Conservation (phyloP, 2,113 vertebrate species). For the Tachuris rubrigastra region DNA sequence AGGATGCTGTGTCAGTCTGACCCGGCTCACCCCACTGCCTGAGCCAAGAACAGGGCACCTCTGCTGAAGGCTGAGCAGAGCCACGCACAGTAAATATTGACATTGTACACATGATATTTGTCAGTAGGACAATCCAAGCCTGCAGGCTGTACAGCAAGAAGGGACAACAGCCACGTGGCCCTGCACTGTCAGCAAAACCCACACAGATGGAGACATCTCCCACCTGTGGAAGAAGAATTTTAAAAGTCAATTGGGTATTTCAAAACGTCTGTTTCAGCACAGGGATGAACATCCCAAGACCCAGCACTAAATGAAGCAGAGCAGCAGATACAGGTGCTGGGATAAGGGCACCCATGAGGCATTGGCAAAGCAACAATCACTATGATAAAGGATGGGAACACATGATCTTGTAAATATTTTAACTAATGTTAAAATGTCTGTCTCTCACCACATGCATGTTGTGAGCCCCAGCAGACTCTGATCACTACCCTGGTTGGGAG, state of each 20-base stretch:
- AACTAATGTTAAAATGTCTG: not conserved
- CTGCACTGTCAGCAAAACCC: not conserved
- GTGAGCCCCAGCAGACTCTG: not conserved
- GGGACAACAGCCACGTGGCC: not conserved
- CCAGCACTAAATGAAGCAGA: not conserved
- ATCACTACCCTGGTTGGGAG: not conserved
- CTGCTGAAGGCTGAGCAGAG: not conserved
- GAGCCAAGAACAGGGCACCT: not conserved
- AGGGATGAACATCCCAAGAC: not conserved
- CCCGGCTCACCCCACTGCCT: rapidly evolving
- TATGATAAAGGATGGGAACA: not conserved
- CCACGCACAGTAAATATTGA: not conserved
- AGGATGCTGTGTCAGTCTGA: not conserved
- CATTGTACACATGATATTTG: not conserved
- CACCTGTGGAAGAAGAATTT: not conserved
- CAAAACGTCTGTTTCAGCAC: not conserved
- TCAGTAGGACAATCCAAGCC: not conserved
- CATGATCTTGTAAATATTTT: not conserved
- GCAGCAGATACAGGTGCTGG: not conserved
- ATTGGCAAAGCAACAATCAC: not conserved
- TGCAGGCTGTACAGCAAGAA: not conserved
- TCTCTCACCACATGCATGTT: not conserved
- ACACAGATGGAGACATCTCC: not conserved
- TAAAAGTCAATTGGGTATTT: not conserved
- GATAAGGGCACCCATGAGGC: not conserved